phyloP scores from a whole-genome alignment of 2,888 invertebrate genomes.

The Lamellibrachia satsuma region DNA sequence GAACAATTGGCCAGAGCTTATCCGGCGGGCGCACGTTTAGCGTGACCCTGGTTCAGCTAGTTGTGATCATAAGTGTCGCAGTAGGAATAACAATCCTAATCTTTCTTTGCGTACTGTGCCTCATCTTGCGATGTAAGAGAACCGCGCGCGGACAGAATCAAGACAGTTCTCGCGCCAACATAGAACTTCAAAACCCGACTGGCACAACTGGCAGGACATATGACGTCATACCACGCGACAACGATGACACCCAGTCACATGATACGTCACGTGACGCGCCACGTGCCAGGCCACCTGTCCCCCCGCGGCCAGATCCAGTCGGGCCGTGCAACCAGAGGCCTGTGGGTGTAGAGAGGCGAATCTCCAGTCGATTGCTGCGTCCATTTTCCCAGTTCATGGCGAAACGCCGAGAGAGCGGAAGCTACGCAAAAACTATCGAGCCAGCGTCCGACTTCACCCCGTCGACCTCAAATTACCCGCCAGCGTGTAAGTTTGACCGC shows the following conservation, averaged over 20 bases:
- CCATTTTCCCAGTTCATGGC: not conserved
- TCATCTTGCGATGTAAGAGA: not conserved
- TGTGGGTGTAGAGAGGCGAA: not conserved
- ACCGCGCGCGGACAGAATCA: not conserved
- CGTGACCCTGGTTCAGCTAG: not conserved
- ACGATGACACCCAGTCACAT: not conserved
- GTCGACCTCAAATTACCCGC: not conserved
- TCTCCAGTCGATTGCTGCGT: not conserved
- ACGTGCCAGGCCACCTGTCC: not conserved
- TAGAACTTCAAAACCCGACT: not conserved
- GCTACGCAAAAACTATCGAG: not conserved
- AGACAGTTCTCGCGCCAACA: not conserved
- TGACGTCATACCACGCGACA: not conserved
- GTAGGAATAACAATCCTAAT: not conserved
- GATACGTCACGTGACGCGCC: not conserved
- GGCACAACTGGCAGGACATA: not conserved
- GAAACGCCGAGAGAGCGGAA: not conserved
- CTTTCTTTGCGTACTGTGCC: not conserved
- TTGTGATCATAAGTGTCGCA: not conserved
- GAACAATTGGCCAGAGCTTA: not conserved
- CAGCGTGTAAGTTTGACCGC: not conserved
- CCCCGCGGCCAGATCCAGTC: not conserved
- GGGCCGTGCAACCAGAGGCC: not conserved
- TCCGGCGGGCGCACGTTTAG: not conserved
- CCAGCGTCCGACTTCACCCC: not conserved